Evolutionary conservation across 1,140 invertebrate genomes (phyloP).

Genomic region (Cheumatopsyche charites): DNA sequence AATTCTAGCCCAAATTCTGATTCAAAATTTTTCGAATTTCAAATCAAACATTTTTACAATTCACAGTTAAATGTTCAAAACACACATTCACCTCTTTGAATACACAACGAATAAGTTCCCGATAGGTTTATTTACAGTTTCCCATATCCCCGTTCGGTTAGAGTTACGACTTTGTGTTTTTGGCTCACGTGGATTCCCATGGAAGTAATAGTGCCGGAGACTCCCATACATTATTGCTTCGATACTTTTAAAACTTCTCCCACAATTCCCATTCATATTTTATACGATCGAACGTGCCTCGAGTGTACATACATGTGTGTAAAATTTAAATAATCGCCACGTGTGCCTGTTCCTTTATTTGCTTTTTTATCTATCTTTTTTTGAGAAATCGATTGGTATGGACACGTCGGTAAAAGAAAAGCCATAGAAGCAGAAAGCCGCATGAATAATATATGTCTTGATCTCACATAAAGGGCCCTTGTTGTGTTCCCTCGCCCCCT

Average conservation of each 20-base stretch:
- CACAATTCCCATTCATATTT: conserved; percentile 19
- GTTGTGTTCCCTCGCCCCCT: conserved; percentile 28
- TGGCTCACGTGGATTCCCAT: conserved; percentile 12
- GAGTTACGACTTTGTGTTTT: conserved; percentile 18
- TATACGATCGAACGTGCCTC: background rate
- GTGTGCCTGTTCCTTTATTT: too few relatives aligned
- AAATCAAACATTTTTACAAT: too few relatives aligned
- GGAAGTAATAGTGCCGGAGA: conserved; percentile 15
- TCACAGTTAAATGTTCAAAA: too few relatives aligned
- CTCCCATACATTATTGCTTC: conserved; percentile 17
- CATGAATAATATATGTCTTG: conserved; percentile 36
- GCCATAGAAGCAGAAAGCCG: conserved; percentile 33
- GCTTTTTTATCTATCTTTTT: conserved; percentile 4
- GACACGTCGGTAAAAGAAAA: conserved; percentile 31
- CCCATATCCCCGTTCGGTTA: background rate
- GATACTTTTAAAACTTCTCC: conserved; percentile 19
- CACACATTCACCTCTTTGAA: too few relatives aligned
- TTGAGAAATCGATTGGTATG: background rate
- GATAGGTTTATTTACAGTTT: too few relatives aligned
- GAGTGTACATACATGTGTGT: too few relatives aligned
- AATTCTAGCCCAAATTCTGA: too few relatives aligned
- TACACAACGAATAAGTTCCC: too few relatives aligned
- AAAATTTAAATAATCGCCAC: too few relatives aligned
- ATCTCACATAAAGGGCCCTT: conserved; percentile 33
- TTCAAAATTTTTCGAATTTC: too few relatives aligned